Evolutionary conservation across 2,113 vertebrate species (phyloP), one percentile per base, ranked within the genome.

Genomic region (Herpetotheres cachinnans): DNA sequence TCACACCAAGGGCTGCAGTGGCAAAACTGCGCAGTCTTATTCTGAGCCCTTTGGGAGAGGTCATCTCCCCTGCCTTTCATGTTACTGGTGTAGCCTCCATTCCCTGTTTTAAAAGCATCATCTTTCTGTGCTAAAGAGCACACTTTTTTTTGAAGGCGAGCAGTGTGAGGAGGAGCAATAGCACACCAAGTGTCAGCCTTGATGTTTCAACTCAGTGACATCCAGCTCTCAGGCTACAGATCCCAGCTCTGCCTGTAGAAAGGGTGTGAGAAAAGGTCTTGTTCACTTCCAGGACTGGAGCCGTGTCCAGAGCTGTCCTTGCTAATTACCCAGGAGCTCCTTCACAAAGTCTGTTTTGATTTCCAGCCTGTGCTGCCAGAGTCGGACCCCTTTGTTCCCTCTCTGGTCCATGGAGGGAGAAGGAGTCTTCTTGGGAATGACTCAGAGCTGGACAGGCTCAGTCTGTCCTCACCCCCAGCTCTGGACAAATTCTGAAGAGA

Each of bases 401-500:
- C 32, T 76, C 25, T 34, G 47, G 30, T 55, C 62, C 44, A 16
- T 9, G 62, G 32, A 77, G 70, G 54, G 17, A 69, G 47, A 25
- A 55, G 62, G 17, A 42, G 6, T 59, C 24, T 49, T 49, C n/a
- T 2, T 61, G 73, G 50, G 49, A 73, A 73, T 8, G 29, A 36
- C 50, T 52, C 0, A 0, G 42, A 62, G 50, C 24, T 46, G 78
- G 32, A 90, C n/a, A n/a, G n/a, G n/a, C 22, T n/a, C 25, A 36
- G 32, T 36, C 65, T 74, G 61, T 58, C 65, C 66, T 71, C 32
- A 76, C 16, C 34, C 66, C 27, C 24, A 40, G 47, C 67, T 76
- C 56, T 26, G 47, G 27, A 55, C 19, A 24, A 73, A 66, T 27
- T 21, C 34, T 62, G 67, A 27, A 69, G 67, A 65, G 29, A 34